These are phyloP conservation scores for Malurus melanocephalus DNA, from an alignment of 2,113 vertebrate genomes.

Conservation along the genomic window DNA sequence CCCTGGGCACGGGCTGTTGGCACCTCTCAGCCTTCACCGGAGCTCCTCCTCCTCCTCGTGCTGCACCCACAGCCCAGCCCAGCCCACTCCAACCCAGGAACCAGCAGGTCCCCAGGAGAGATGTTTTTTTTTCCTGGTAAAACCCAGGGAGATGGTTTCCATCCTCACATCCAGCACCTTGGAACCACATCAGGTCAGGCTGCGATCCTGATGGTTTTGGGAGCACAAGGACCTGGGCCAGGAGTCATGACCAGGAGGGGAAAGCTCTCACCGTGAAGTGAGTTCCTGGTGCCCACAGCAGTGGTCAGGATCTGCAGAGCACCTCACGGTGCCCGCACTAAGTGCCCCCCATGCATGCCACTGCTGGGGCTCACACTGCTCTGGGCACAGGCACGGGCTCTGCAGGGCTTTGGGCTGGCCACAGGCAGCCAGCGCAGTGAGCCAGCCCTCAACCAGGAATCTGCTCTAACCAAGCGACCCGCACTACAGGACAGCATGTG, in stretches of 20 bases:
- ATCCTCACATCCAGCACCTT: background rate
- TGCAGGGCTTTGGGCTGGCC: rapidly evolving
- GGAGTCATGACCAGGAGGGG: rapidly evolving
- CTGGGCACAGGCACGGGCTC: rapidly evolving
- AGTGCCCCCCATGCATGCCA: no score
- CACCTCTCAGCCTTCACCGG: background rate
- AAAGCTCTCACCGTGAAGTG: rapidly evolving
- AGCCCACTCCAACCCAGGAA: background rate
- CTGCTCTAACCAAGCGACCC: background rate
- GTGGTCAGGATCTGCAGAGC: background rate
- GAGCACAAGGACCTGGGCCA: background rate
- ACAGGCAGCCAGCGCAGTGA: rapidly evolving
- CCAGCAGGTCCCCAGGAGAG: background rate
- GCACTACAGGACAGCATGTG: rapidly evolving
- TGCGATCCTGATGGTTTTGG: rapidly evolving
- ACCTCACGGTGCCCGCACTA: rapidly evolving
- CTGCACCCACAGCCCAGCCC: background rate
- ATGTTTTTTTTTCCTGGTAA: background rate
- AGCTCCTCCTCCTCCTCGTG: slow-evolving; percentile 5
- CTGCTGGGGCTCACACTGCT: background rate
- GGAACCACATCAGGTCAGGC: background rate
- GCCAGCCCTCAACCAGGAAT: background rate
- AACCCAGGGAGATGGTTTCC: background rate
- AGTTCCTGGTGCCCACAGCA: rapidly evolving
- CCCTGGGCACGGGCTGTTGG: rapidly evolving